These are phyloP conservation scores for Eumeta japonica DNA, from an alignment of 1,140 invertebrate species.

Conservation along the genomic window DNA sequence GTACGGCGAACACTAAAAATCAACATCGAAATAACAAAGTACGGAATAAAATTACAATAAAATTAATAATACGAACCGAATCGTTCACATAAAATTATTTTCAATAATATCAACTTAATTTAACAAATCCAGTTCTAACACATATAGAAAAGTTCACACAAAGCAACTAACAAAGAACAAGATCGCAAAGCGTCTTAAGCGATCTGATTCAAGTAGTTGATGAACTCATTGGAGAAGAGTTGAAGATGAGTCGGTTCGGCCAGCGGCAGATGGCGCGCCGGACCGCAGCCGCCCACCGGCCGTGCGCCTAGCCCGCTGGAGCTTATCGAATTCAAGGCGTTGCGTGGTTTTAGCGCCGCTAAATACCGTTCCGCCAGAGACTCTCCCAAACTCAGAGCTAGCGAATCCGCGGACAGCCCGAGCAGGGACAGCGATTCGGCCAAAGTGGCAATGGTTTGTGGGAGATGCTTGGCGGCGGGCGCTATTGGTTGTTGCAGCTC, in stretches of 20 bases:
- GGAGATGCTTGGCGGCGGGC: constrained; percentile 25
- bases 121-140: no score
- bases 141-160: no score
- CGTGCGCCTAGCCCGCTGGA: background rate
- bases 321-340: constrained; percentile 3
- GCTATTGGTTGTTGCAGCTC: constrained; percentile 13
- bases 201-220: constrained; percentile 61
- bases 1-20: constrained; percentile 35
- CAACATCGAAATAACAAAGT: constrained; percentile 56
- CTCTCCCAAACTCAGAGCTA: constrained; percentile 46
- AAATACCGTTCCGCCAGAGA: constrained; percentile 42
- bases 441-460: constrained; percentile 36
- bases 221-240: constrained; percentile 61
- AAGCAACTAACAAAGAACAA: no score
- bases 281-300: constrained; percentile 30
- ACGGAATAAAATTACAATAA: constrained; percentile 57
- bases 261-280: constrained; percentile 20
- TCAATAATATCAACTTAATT: constrained; percentile 58
- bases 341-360: constrained; percentile 29
- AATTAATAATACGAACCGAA: constrained; percentile 56
- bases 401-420: constrained; percentile 39
- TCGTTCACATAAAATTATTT: constrained; percentile 56
- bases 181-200: constrained; percentile 36
- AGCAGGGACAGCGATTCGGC: constrained; percentile 48
- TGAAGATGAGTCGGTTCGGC: constrained; percentile 51